Percentiles rank a stretch among this genome's conserved stretches.
phyloP scores from a whole-genome alignment of 2,113 vertebrate genomes.

The Megaleporinus macrocephalus region DNA sequence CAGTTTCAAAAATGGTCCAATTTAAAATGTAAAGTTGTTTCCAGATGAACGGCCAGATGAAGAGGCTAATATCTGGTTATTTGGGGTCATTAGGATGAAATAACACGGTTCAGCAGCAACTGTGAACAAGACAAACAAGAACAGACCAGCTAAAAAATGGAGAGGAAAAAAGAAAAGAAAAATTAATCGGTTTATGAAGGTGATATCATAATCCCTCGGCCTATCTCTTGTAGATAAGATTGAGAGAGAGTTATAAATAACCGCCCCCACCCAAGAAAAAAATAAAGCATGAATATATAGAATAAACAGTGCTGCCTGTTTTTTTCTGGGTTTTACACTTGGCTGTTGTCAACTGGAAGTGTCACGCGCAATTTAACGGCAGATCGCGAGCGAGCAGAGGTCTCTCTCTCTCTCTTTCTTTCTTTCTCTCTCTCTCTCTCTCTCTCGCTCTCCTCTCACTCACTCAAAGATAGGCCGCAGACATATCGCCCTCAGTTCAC shows the following conservation, averaged over 20 bases:
- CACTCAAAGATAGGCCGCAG: conserved; percentile 24
- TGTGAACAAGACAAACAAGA: conserved; percentile 43
- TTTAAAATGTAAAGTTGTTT: too few species aligned
- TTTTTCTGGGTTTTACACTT: conserved; percentile 51
- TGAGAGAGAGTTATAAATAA: conserved; percentile 52
- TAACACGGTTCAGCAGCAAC: conserved; percentile 15
- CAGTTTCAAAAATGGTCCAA: too few species aligned
- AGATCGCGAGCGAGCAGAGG: conserved; percentile 40
- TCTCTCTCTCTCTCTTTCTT: conserved; percentile 19
- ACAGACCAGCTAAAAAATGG: not conserved
- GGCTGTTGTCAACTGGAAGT: conserved; percentile 61
- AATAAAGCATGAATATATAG: conserved; percentile 45
- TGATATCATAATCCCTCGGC: conserved; percentile 53
- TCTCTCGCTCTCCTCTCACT: too few species aligned
- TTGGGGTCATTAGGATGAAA: conserved; percentile 19
- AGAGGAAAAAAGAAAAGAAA: not conserved
- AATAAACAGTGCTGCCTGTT: conserved; percentile 47
- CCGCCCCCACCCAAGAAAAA: too few species aligned
- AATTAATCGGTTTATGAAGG: conserved; percentile 59
- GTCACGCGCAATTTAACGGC: conserved; percentile 65
- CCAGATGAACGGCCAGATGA: too few species aligned
- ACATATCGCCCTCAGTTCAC: not conserved
- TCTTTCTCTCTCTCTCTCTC: not conserved
- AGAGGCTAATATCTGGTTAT: not conserved
- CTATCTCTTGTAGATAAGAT: conserved; percentile 53